Base-by-base conservation (phyloP, 64 coral and sea anemone genomes). In the Porites australiensis region DNA sequence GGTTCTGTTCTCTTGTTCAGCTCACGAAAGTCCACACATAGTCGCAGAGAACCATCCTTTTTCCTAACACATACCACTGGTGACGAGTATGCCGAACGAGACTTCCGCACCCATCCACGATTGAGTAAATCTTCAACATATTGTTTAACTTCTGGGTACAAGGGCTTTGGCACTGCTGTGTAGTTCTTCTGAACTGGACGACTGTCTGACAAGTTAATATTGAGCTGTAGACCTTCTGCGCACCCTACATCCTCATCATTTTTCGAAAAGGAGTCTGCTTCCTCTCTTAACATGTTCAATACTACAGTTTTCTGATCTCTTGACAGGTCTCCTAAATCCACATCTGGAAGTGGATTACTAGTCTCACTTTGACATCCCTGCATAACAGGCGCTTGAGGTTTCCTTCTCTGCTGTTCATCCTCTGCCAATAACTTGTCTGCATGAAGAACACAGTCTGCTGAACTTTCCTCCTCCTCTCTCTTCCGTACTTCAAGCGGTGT, bases 61-160 rank as follows among this genome's bases (percentile, higher is more conserved):
- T 90, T 79, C 59, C 75, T 2, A 9, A 90, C 74, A 79, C 88
- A 90, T 18, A 90, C 74, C 16, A 90, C 74, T 21, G 75, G 76
- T 75, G 88, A 90, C 48, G 88, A 90, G 49, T 90, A 90, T 13
- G 88, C 59, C 54, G 88, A 90, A 9, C 58, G 88, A 14, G 74
- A 90, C 59, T 65, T 62, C 75, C 20, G n/a, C 19, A 89, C 6
- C 88, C 74, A 89, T 62, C 88, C 20, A 18, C 37, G 74, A 66
- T 89, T 89, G 55, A 89, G 75, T 37, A 89, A n/a, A 44, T 89
- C 88, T 50, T 89, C 88, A 15, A 89, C 75, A 76, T 79, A 89
- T 64, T 77, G 57, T 66, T 77, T 89, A n/a, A 89, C 88, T 66
- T 89, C 70, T 9, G 69, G 20, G 67, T 74, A 88, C 21, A 88